Evolutionary conservation across 1,140 invertebrate genomes (phyloP).

Genomic region (Drosophila yakuba): DNA sequence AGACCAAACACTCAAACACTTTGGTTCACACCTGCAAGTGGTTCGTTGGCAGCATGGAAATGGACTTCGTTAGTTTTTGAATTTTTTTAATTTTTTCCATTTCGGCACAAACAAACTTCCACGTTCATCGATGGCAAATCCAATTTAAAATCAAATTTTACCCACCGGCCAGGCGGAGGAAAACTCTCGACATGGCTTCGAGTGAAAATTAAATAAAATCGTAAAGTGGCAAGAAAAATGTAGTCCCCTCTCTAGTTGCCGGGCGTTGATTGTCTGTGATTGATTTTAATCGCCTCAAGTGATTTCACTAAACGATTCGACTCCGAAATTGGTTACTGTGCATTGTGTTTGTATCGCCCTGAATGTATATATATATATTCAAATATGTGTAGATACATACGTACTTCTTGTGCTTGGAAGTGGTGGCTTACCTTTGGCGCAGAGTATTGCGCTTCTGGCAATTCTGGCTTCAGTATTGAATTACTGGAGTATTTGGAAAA

Average conservation of each 20-base stretch:
- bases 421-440: conserved; percentile 49
- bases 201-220: conserved; percentile 83
- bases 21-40: conserved; percentile 17
- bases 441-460: conserved; percentile 65
- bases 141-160: conserved; percentile 83
- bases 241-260: conserved; percentile 37
- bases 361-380: neutral
- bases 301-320: conserved; percentile 82
- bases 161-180: conserved; percentile 8
- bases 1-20: conserved; percentile 44
- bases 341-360: conserved; percentile 48
- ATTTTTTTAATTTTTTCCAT: conserved; percentile 5
- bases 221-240: conserved; percentile 62
- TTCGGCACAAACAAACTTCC: conserved; percentile 49
- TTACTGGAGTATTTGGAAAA: conserved; percentile 43
- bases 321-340: conserved; percentile 78
- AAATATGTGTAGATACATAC: neutral
- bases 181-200: conserved; percentile 54
- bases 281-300: conserved; percentile 83
- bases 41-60: conserved; percentile 43
- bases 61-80: conserved; percentile 65
- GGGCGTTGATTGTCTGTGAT: conserved; percentile 76
- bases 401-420: neutral
- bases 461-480: conserved; percentile 22
- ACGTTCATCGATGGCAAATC: conserved; percentile 61